A percentile compares a stretch with the other conserved stretches of the same genome.
Conservation (phyloP, 2,888 invertebrate species). For the Eristalis arbustorum region DNA sequence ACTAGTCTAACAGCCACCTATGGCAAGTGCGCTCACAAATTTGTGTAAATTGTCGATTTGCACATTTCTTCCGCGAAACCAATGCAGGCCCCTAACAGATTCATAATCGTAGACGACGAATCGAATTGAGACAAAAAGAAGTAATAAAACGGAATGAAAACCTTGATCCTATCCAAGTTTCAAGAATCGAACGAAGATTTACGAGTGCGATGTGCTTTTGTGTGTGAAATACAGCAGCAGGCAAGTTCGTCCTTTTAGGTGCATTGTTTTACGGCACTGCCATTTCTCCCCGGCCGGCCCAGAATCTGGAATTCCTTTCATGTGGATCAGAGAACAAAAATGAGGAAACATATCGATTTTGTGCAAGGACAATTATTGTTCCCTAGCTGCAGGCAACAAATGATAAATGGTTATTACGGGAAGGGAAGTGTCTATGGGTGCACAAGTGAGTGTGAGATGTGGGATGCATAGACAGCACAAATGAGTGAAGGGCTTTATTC, state of each 20-base stretch:
- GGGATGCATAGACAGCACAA: background rate
- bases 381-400: conserved; percentile 56
- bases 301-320: conserved; percentile 34
- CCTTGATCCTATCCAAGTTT: conserved; percentile 68
- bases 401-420: conserved; percentile 69
- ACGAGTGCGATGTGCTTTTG: conserved; percentile 66
- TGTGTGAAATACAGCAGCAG: conserved; percentile 63
- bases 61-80: background rate
- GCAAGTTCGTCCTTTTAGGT: conserved; percentile 65
- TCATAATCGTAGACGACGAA: background rate
- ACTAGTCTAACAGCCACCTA: too few species aligned
- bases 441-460: background rate
- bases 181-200: conserved; percentile 69
- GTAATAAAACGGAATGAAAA: conserved; percentile 11
- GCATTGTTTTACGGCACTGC: conserved; percentile 68
- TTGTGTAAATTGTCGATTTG: too few species aligned
- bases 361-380: conserved; percentile 66
- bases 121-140: background rate
- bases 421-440: conserved; percentile 50
- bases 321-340: conserved; percentile 25
- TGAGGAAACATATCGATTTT: conserved; percentile 65
- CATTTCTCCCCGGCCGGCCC: background rate
- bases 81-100: conserved; percentile 12
- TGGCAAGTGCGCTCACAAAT: too few species aligned
- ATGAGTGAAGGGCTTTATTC: background rate